Base-by-base conservation (phyloP, 2,113 vertebrate genomes). In the Crocuta crocuta region DNA sequence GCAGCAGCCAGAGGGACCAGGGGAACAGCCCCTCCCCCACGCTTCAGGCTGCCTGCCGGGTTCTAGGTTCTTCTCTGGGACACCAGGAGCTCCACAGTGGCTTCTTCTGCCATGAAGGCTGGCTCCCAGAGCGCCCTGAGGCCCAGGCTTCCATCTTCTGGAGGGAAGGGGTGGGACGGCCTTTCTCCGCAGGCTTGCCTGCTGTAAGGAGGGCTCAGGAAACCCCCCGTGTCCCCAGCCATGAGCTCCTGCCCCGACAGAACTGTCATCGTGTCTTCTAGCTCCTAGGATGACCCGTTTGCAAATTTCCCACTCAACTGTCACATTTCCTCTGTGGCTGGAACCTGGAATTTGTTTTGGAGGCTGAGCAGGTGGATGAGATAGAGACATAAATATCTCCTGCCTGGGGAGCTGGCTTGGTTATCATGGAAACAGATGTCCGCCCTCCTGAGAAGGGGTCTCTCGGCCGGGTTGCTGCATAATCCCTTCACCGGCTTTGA, bases 331-430 rank as follows among this genome's bases (percentile, higher is more conserved):
- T 48, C 28, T 7, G 24, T 33, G 74, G 45, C 21, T 39, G 50
- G 81, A 48, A 35, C 55, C 17, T 33, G 92, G 79, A 58, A 11
- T 78, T 89, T 53, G 83, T 24, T 89, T 70, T 31, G 8, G 28
- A 88, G 83, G n/a, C 76, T 33, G 43, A 92, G 74, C 76, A 92
- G 94, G 88, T 50, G 68, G 63, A 68, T 68, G 71, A 92, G 90
- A 63, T 43, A 0, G 0, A 6, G 91, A 28, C 31, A 26, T 71
- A 65, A 81, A 70, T 55, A 10, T 39, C 16, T 76, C 87, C 35
- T n/a, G 55, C 90, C 23, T 2, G 1, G n/a, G 86, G 87, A 53
- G n/a, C 15, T 23, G 68, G 68, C 65, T 50, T 2, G 28, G 48
- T 74, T 80, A 4, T 53, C 24, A 0, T 0, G 28, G 94, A 55